A percentile compares a stretch with the other conserved stretches of the same genome.
These are phyloP conservation scores for Lacanobia oleracea DNA, from an alignment of 2,888 invertebrate genomes.

Conservation along the genomic window DNA sequence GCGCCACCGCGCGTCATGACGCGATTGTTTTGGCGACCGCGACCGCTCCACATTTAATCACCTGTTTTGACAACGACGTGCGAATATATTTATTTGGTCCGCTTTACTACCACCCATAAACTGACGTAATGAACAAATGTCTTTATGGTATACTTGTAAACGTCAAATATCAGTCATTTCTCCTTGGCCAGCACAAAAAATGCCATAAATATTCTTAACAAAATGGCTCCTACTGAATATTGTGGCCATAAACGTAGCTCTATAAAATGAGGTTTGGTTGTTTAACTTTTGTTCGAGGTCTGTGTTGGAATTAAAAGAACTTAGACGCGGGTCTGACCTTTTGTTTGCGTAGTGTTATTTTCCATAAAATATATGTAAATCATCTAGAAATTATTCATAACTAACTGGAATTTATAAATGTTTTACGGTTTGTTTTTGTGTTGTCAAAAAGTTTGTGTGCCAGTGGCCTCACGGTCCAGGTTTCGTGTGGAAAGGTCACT, in stretches of 20 bases:
- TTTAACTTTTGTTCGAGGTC: conserved; percentile 85
- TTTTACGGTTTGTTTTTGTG: conserved; percentile 77
- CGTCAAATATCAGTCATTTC: conserved; percentile 88
- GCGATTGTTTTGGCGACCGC: conserved; percentile 69
- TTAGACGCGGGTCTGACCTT: conserved; percentile 80
- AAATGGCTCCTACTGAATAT: conserved; percentile 89
- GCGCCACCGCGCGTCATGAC: conserved; percentile 63
- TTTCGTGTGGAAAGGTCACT: conserved; percentile 58
- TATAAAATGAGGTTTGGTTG: conserved; percentile 88
- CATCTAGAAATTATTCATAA: conserved; percentile 86
- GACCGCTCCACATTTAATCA: conserved; percentile 72
- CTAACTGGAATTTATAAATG: conserved; percentile 85
- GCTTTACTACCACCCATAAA: conserved; percentile 83
- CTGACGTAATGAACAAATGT: conserved; percentile 86
- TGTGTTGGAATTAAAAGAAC: conserved; percentile 85
- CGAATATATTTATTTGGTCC: conserved; percentile 82
- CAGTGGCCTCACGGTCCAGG: conserved; percentile 61
- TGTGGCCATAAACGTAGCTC: conserved; percentile 86
- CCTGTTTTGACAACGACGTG: conserved; percentile 80
- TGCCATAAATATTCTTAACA: conserved; percentile 89
- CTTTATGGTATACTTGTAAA: conserved; percentile 88
- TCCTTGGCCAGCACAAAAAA: conserved; percentile 82
- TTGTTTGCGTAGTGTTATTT: conserved; percentile 81
- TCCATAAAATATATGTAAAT: conserved; percentile 87
- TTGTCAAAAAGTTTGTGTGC: conserved; percentile 66